Evolutionary conservation across 2,888 invertebrate genomes (phyloP).

Genomic region (Sesia apiformis): DNA sequence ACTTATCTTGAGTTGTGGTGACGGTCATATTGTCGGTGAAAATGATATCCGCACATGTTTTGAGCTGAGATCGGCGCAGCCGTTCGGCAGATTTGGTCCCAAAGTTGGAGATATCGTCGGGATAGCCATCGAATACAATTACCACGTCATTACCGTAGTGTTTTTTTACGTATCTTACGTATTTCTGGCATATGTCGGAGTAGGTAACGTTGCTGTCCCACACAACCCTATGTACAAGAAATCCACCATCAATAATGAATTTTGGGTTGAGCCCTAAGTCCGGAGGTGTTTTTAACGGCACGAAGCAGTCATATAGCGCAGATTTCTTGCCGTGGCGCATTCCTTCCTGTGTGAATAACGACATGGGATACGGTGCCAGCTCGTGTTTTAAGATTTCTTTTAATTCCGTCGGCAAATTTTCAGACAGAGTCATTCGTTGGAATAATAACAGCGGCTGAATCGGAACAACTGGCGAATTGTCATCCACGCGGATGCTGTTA

Average conservation of each 20-base stretch:
- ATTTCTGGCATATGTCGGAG: conserved; percentile 13
- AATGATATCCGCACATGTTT: neutral
- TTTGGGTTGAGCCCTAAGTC: conserved; percentile 10
- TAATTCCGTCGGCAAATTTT: neutral
- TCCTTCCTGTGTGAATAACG: conserved; percentile 15
- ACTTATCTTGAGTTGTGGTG: conserved; percentile 11
- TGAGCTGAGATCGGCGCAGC: conserved; percentile 7
- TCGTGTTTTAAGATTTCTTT: neutral
- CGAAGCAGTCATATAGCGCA: conserved; percentile 17
- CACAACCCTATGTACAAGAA: conserved; percentile 16
- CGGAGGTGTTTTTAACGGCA: conserved; percentile 11
- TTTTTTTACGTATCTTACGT: conserved; percentile 16
- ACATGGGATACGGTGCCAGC: conserved; percentile 5
- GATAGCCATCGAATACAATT: conserved; percentile 22
- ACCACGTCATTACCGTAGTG: conserved; percentile 10
- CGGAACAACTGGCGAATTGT: neutral
- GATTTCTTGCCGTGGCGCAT: conserved; percentile 19
- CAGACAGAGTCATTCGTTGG: neutral
- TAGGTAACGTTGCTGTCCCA: conserved; percentile 17
- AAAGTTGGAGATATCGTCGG: conserved; percentile 15
- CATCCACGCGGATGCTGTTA: neutral
- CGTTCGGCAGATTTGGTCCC: conserved; percentile 21
- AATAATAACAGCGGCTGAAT: neutral
- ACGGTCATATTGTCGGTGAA: conserved; percentile 1
- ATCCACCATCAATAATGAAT: conserved; percentile 21